Evolutionary conservation across 2,888 invertebrate genomes (phyloP), one percentile per base, ranked within the genome.

Genomic region (Trissolcus japonicus): DNA sequence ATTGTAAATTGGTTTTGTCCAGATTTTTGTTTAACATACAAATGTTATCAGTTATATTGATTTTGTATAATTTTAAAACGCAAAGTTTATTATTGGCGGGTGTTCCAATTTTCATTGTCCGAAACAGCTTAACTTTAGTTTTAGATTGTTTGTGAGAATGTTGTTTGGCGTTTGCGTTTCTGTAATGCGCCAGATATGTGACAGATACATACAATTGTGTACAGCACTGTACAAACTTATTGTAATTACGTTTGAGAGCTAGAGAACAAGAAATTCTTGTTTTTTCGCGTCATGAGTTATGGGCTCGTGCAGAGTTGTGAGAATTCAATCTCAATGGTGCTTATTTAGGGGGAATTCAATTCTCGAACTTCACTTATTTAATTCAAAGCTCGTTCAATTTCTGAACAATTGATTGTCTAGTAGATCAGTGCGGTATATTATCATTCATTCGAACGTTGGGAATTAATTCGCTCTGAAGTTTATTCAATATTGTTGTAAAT

Each of bases 401-500:
- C 51, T 19, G 17, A 16, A 51, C 19, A 19, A 48, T 19, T 60
- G 29, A 16, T 29, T 50, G 14, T 16, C 16, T 16, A 16, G 16
- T 46, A 14, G 46, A 46, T 46, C 29, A 46, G 16, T 14, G 16
- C 46, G 6, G 16, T 46, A 11, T 16, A 46, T 16, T 46, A 46
- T 46, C 16, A 16, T 16, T 46, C 14, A 16, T n/a, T 14, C 16
- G 14, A 46, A 16, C 46, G 46, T 46, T 46, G 43, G 54, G 43
- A 46, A 67, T 61, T n/a, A 68, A 60, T 21, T 35, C 14, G 46
- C 16, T 55, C 54, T 14, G 14, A 53, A 41, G 56, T 56, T 67
- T 56, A 67, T 61, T n/a, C 51, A 11, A 63, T 6, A 7, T 40
- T 61, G 55, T 51, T 76, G 75, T 76, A 76, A 59, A 75, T 75